phyloP scores from a whole-genome alignment of 2,888 invertebrate genomes.

The Gisinianus flammeolus region DNA sequence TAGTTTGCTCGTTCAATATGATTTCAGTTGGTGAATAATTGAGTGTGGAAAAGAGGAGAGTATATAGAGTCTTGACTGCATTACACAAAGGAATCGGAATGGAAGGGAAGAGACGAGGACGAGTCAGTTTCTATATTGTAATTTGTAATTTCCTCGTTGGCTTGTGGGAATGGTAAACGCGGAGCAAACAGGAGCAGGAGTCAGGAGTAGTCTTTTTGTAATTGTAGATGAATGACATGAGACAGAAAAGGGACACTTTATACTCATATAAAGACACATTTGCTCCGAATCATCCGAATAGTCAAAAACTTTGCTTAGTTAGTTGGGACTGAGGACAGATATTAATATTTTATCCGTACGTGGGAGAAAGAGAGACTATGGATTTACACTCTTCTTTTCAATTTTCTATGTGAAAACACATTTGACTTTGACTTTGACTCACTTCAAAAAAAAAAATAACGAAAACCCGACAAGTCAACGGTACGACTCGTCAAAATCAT shows the following conservation, averaged over 20 bases:
- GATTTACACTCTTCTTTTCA: too few species aligned
- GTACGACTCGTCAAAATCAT: neutral
- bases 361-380: too few species aligned
- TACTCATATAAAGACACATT: neutral
- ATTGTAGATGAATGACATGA: slow-evolving; percentile 34
- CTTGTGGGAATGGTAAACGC: neutral
- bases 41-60: too few species aligned
- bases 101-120: neutral
- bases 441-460: too few species aligned
- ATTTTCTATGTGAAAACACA: slow-evolving; percentile 6
- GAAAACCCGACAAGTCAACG: neutral
- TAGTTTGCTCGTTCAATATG: too few species aligned
- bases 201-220: slow-evolving; percentile 21
- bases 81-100: neutral
- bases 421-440: neutral
- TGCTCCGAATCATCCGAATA: too few species aligned
- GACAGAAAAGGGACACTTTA: slow-evolving; percentile 25
- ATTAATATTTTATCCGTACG: too few species aligned
- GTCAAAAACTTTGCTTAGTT: too few species aligned
- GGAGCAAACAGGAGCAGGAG: too few species aligned
- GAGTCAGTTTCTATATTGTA: slow-evolving; percentile 1
- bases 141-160: slow-evolving; percentile 34
- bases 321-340: too few species aligned
- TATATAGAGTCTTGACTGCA: too few species aligned
- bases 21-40: too few species aligned